phyloP scores from a whole-genome alignment of 2,113 vertebrate genomes.

The Xerus inauris region DNA sequence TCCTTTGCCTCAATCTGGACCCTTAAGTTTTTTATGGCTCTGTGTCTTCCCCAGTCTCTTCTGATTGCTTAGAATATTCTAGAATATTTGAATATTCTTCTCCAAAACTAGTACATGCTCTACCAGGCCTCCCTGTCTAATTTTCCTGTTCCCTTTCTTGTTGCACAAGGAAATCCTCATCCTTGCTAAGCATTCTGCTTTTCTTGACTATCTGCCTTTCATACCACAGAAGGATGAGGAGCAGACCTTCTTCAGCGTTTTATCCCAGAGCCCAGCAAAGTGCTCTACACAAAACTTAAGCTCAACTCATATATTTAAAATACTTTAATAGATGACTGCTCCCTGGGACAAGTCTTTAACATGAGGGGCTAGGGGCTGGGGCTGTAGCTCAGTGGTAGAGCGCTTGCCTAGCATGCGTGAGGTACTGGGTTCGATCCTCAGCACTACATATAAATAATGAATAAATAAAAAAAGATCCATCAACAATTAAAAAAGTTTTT shows the following conservation, averaged over 20 bases:
- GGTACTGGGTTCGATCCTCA: no score
- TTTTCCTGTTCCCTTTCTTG: not conserved
- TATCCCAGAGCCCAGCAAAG: not conserved
- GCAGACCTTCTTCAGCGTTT: not conserved
- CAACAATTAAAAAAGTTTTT: no score
- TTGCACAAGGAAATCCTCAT: not conserved
- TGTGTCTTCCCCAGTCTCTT: not conserved
- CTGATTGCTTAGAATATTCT: not conserved
- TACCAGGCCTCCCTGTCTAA: not conserved
- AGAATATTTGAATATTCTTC: not conserved
- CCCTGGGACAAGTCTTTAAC: not conserved
- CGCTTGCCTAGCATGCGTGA: no score
- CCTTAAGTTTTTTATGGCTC: not conserved
- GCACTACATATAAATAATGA: no score
- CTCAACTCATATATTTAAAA: not conserved
- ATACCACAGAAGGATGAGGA: not conserved
- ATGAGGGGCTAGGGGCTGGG: no score
- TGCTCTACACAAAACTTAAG: not conserved
- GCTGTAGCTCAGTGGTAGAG: no score
- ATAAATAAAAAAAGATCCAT: no score
- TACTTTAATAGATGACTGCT: not conserved
- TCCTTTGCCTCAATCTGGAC: not conserved
- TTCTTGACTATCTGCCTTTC: not conserved
- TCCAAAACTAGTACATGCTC: not conserved
- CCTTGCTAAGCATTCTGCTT: not conserved